phyloP scores from a whole-genome alignment of 2,888 invertebrate genomes.

The Microctonus brassicae region DNA sequence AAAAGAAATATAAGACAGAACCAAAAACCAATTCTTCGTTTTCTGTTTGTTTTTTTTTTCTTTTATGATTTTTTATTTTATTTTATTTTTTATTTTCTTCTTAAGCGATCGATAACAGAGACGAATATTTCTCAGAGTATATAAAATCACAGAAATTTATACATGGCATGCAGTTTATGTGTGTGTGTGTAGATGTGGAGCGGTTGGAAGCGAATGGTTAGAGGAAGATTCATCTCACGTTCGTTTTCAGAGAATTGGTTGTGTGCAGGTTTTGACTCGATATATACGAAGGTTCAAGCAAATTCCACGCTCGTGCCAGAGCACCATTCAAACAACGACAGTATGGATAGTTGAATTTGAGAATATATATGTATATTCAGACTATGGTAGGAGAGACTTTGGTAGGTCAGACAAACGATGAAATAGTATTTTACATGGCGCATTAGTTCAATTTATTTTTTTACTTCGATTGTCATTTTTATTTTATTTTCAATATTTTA shows the following conservation, averaged over 20 bases:
- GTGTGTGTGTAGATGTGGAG: constrained; percentile 1
- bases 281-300: constrained; percentile 8
- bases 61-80: not conserved
- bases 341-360: constrained; percentile 9
- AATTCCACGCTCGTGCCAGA: constrained; percentile 26
- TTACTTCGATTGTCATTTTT: too few species aligned
- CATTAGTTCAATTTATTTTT: too few species aligned
- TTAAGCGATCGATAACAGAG: constrained; percentile 18
- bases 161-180: not conserved
- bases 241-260: not conserved
- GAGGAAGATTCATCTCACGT: constrained; percentile 29
- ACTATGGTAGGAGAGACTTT: too few species aligned
- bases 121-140: constrained; percentile 17
- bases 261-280: not conserved
- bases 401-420: not conserved
- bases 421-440: not conserved
- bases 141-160: constrained; percentile 15
- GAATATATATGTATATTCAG: not conserved
- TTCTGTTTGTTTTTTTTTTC: not conserved
- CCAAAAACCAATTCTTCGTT: constrained; percentile 24
- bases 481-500: too few species aligned
- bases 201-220: not conserved
- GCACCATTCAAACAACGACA: constrained; percentile 3
- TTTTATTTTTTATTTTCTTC: not conserved
- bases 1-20: not conserved